Evolutionary conservation across 1,140 invertebrate species (phyloP), one percentile per base, ranked within the genome.

Genomic region (Leptopilina clavipes): DNA sequence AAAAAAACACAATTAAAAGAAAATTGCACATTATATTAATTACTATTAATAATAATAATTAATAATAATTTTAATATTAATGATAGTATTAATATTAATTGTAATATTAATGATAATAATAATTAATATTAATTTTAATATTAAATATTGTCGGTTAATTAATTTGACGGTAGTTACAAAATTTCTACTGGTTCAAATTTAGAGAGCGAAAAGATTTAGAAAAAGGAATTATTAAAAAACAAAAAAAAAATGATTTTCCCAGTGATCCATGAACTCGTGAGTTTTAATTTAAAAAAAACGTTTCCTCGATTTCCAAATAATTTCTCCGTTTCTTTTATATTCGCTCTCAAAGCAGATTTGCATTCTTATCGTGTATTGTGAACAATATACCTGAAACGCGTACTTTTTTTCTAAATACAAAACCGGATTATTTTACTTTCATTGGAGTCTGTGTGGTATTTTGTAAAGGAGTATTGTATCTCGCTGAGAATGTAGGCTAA

Each of bases 401-500:
- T 40, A 40, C 0, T 40, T 40, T 40, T 40, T n/a, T 52, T 31
- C 25, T 31, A 7, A 52, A 52, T 52, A n/a, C 37, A 9, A n/a
- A 52, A 52, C 48, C 48, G 48, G 48, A 52, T 52, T 52, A 52
- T 52, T 31, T 52, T 52, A 52, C 48, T 52, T 52, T 52, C 48
- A 52, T 52, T n/a, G 48, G 48, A 52, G 48, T 52, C n/a, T 52
- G 48, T 52, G 48, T 52, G 48, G 48, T 52, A 52, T 52, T 40
- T 52, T 52, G 48, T 17, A 52, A 52, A 52, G 48, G 3, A 17
- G 48, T 52, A 52, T 52, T 52, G 48, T 52, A 52, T 52, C 48
- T 17, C 48, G 14, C 14, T n/a, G 48, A n/a, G 48, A 52, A 52
- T 52, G 48, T 52, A 52, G 48, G 48, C 48, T 52, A 52, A 52